Conservation (phyloP, 2,797 vertebrate genomes). For the Agapornis canus region DNA sequence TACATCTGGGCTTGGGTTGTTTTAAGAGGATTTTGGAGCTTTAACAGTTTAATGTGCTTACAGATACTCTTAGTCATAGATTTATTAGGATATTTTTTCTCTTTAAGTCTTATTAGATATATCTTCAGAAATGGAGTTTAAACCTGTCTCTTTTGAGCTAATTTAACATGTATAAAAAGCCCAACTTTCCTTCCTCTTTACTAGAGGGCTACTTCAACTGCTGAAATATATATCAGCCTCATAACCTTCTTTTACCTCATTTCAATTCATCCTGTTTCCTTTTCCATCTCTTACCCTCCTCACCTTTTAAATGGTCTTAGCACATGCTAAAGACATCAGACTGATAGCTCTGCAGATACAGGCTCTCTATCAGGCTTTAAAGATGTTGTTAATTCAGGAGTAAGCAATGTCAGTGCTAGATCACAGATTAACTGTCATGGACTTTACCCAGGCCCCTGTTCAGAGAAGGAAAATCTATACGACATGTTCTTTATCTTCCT, state of each 20-base stretch:
- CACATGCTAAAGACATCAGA: not conserved
- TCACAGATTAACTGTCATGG: constrained; percentile 34
- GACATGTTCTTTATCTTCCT: constrained; percentile 24
- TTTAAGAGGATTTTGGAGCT: constrained; percentile 46
- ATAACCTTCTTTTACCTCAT: not conserved
- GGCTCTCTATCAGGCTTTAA: not conserved
- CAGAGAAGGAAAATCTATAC: constrained; percentile 58
- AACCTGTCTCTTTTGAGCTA: constrained; percentile 4
- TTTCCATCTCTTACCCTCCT: not conserved
- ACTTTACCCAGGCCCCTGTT: not conserved
- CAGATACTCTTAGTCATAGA: constrained; percentile 28
- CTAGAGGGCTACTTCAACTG: not conserved
- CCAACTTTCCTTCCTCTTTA: not conserved
- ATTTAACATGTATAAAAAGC: not conserved
- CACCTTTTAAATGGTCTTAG: not conserved
- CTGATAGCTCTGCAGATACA: not conserved
- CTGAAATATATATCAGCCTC: not conserved
- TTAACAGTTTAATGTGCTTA: constrained; percentile 43
- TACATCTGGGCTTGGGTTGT: not conserved
- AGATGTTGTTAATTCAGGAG: constrained; percentile 20
- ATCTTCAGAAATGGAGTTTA: constrained; percentile 12
- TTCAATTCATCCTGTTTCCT: not conserved
- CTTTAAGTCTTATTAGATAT: constrained; percentile 6
- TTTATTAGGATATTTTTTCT: constrained; percentile 48
- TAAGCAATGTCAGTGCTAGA: not conserved